Base-by-base conservation (phyloP, 2,888 invertebrate genomes). In the Eilema griseolum region DNA sequence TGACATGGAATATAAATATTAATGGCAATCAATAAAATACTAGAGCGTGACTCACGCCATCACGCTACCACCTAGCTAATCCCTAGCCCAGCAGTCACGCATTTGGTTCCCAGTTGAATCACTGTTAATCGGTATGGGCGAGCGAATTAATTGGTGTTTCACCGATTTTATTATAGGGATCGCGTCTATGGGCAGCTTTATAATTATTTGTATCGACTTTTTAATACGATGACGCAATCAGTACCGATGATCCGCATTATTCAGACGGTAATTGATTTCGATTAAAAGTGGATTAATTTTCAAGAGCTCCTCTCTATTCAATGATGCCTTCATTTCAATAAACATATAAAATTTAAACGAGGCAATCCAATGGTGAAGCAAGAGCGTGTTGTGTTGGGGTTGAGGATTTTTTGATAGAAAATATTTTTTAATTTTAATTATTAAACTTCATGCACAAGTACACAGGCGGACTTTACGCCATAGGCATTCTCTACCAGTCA, bases 61-160 rank as follows among this genome's bases (percentile, higher is more conserved):
- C 75, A 77, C 57, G 68, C 73, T 72, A 16, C 74, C 68, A 66
- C 69, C 75, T 79, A 82, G 83, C 76, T 73, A 80, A n/a, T n/a
- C n/a, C n/a, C n/a, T n/a, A n/a, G n/a, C n/a, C n/a, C 71, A 70
- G 41, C 37, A 73, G 80, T 82, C 85, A 85, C 82, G 83, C 81
- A 71, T 82, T 81, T 37, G 74, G 68, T 69, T 81, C 78, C 70
- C 65, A 61, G 74, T 75, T 77, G 83, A 85, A 76, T 82, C 80
- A 84, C 72, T 68, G 73, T 65, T 79, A 74, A 82, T 79, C 75
- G 73, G 61, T 70, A 71, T 71, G 76, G 76, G 66, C 61, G 66
- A 66, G 46, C 57, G 71, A 60, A 76, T 80, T 79, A 78, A 82
- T 75, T 75, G 77, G 66, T 69, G 70, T 80, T 83, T 78, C 63